These are phyloP conservation scores for Digitonthophagus gazella DNA, from an alignment of 2,888 invertebrate species.

Conservation along the genomic window DNA sequence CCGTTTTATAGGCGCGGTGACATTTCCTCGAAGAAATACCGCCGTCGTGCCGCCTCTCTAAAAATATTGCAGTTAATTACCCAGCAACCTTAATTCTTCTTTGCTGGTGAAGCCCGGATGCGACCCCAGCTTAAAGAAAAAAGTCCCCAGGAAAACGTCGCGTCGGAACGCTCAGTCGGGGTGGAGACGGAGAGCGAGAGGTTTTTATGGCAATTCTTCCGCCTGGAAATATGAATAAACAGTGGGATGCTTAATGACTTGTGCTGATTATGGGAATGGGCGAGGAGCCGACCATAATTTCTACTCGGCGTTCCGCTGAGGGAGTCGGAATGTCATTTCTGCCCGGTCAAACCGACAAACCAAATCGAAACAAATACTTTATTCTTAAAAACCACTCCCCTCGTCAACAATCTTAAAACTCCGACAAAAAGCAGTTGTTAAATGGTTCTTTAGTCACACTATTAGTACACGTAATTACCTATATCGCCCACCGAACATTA, in stretches of 20 bases:
- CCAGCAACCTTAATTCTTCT: conserved; percentile 48
- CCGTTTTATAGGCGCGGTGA: conserved; percentile 57
- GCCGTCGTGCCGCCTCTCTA: conserved; percentile 42
- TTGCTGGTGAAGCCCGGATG: conserved; percentile 39
- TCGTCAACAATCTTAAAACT: neutral
- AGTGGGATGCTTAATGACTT: conserved; percentile 51
- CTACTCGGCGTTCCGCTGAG: conserved; percentile 47
- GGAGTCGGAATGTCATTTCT: conserved; percentile 45
- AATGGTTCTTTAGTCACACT: too few species aligned
- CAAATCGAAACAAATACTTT: neutral
- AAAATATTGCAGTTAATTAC: conserved; percentile 53
- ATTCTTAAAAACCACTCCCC: neutral
- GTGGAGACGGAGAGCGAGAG: conserved; percentile 22
- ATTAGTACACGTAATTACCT: too few species aligned
- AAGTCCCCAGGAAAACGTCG: conserved; percentile 20
- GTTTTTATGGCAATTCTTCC: conserved; percentile 40
- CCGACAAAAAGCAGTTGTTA: too few species aligned
- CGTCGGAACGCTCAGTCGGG: conserved; percentile 10
- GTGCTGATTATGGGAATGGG: conserved; percentile 49
- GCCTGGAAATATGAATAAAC: conserved; percentile 50
- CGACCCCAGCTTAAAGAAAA: conserved; percentile 11
- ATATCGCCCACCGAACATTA: neutral
- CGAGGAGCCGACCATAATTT: conserved; percentile 43
- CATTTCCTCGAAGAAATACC: conserved; percentile 50
- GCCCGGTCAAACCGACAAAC: conserved; percentile 2